Percentiles rank a stretch among this genome's conserved stretches.
phyloP scores from a whole-genome alignment of 2,113 vertebrate genomes.

The Chlorocebus sabaeus region DNA sequence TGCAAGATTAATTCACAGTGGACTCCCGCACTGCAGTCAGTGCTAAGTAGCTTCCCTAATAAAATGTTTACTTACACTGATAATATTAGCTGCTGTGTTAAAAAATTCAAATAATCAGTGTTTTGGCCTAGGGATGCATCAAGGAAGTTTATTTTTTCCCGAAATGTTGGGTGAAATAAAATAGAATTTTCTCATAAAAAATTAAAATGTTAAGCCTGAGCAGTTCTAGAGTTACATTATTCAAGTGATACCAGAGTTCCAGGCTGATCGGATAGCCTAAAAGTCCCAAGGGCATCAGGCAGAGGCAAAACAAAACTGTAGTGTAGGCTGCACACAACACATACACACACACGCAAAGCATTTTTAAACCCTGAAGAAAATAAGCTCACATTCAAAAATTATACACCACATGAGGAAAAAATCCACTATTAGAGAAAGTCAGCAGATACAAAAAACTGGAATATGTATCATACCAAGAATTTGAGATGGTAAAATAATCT shows the following conservation, averaged over 20 bases:
- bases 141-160: not conserved
- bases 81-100: not conserved
- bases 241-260: not conserved
- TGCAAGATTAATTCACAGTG: not conserved
- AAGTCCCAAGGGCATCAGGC: not conserved
- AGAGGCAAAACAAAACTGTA: not conserved
- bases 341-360: not conserved
- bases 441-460: not conserved
- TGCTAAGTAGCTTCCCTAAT: not conserved
- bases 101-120: not conserved
- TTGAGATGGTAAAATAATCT: constrained; percentile 6
- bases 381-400: constrained; percentile 30
- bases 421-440: not conserved
- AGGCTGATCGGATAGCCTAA: not conserved
- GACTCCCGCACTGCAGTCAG: not conserved
- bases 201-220: constrained; percentile 16
- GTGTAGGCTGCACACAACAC: not conserved
- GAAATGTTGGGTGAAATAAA: not conserved
- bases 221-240: not conserved
- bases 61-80: not conserved
- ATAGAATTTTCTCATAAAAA: not conserved
- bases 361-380: not conserved
- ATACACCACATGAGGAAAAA: not conserved
- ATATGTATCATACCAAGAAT: not conserved
- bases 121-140: not conserved